These are phyloP conservation scores for Gavialis gangeticus DNA, from an alignment of 2,113 vertebrate species.

Conservation along the genomic window DNA sequence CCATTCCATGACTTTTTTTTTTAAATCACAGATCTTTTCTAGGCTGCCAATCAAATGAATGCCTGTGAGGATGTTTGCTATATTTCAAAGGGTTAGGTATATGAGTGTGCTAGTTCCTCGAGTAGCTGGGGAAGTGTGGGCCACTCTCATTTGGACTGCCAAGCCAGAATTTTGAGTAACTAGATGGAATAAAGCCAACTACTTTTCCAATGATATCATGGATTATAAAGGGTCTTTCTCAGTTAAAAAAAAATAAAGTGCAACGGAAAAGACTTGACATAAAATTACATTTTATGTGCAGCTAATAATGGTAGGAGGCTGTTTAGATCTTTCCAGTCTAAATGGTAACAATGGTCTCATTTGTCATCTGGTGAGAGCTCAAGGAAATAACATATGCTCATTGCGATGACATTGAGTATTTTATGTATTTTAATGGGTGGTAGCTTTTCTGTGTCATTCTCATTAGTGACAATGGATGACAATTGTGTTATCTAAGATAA, in stretches of 20 bases:
- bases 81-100: not conserved
- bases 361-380: not conserved
- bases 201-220: not conserved
- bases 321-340: not conserved
- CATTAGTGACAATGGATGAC: conserved; percentile 2
- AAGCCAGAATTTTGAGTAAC: not conserved
- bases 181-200: not conserved
- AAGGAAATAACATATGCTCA: not conserved
- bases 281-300: not conserved
- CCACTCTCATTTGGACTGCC: not conserved
- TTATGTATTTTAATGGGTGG: not conserved
- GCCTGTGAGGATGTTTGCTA: not conserved
- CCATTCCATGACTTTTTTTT: not conserved
- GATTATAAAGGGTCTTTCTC: not conserved
- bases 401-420: not conserved
- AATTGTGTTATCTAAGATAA: conserved; percentile 11
- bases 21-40: not conserved
- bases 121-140: not conserved
- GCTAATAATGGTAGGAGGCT: not conserved
- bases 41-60: not conserved
- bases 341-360: rapidly evolving
- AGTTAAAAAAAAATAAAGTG: not conserved
- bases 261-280: not conserved
- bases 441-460: conserved; percentile 17
- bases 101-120: rapidly evolving